phyloP scores from a whole-genome alignment of 2,888 invertebrate genomes.

The Agrochola lota region DNA sequence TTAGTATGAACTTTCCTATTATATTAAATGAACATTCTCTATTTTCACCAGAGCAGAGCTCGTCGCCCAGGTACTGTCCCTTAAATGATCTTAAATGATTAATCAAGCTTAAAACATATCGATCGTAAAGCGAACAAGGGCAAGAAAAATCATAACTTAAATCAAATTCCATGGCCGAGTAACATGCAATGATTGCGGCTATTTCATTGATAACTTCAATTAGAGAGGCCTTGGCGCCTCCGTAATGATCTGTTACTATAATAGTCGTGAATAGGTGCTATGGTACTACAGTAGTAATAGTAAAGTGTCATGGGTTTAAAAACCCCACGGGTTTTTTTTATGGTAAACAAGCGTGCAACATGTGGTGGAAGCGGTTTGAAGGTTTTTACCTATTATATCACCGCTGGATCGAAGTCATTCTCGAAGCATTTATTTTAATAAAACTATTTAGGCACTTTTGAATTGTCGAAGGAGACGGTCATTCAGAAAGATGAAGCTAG shows the following conservation, averaged over 20 bases:
- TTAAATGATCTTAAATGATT: no score
- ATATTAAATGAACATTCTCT: no score
- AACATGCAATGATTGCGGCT: constrained; percentile 36
- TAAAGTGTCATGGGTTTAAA: neutral
- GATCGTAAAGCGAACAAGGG: constrained; percentile 14
- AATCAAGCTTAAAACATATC: neutral
- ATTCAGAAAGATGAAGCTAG: neutral
- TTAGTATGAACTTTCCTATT: no score
- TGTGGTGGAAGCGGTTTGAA: no score
- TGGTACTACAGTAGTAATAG: constrained; percentile 2
- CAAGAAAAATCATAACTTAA: constrained; percentile 52
- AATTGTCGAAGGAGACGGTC: neutral
- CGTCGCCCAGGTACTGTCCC: no score
- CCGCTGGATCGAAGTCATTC: no score
- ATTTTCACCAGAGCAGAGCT: no score
- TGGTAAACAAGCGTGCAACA: neutral
- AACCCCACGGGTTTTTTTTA: constrained; percentile 40
- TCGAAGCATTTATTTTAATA: neutral
- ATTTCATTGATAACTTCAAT: constrained; percentile 62
- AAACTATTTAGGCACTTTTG: neutral
- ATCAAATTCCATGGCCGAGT: constrained; percentile 37
- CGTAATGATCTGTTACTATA: constrained; percentile 49
- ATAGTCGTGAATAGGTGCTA: constrained; percentile 8
- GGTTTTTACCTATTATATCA: neutral
- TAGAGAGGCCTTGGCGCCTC: constrained; percentile 54